Conservation (phyloP, 1,140 invertebrate species). For the Aculops lycopersici region DNA sequence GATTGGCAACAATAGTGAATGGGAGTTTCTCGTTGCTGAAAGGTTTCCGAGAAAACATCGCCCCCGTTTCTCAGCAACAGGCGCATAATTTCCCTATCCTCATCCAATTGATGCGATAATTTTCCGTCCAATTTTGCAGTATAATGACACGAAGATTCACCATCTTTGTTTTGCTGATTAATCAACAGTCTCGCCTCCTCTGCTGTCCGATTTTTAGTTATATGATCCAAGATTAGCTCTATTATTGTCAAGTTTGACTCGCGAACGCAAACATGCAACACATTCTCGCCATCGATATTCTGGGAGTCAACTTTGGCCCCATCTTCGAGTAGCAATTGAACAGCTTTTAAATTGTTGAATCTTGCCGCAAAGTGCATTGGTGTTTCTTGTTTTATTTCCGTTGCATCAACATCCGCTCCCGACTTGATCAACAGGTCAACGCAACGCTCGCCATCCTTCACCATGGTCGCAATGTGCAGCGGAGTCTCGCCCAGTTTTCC, state of each 20-base stretch:
- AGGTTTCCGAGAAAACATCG: constrained; percentile 44
- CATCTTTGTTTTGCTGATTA: constrained; percentile 19
- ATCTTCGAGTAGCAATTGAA: constrained; percentile 53
- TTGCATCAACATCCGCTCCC: constrained; percentile 63
- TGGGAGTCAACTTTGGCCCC: constrained; percentile 56
- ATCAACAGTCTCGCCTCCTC: constrained; percentile 3
- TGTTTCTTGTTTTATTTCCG: constrained; percentile 34
- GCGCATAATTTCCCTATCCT: constrained; percentile 61
- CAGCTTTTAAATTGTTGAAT: constrained; percentile 48
- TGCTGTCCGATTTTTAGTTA: neutral
- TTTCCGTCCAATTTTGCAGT: constrained; percentile 19
- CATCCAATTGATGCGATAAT: constrained; percentile 25
- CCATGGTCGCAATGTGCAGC: constrained; percentile 68
- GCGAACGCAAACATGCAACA: constrained; percentile 8
- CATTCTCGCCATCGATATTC: constrained; percentile 33
- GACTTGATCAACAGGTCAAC: constrained; percentile 87
- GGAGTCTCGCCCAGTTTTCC: constrained; percentile 42
- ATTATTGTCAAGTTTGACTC: constrained; percentile 4
- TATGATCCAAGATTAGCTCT: neutral
- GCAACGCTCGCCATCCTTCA: constrained; percentile 70
- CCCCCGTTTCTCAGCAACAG: constrained; percentile 57
- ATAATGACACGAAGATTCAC: constrained; percentile 67
- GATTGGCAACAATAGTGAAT: constrained; percentile 76
- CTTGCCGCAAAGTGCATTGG: constrained; percentile 56
- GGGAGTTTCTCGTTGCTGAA: constrained; percentile 32